Evolutionary conservation across 1,140 invertebrate species (phyloP).

Genomic region (Pemphigus obesinymphae): DNA sequence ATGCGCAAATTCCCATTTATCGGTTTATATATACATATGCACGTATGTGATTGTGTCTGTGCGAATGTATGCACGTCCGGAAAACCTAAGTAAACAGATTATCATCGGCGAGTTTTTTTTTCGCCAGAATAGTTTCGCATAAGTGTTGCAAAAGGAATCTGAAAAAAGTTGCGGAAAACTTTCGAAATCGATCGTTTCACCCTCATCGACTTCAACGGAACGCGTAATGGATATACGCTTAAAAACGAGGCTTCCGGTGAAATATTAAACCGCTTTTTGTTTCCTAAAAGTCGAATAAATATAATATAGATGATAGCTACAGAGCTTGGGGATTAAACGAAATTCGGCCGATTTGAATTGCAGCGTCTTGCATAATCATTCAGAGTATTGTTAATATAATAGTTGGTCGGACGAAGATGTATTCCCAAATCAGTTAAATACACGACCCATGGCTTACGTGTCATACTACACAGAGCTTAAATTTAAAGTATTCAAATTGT

Average conservation of each 20-base stretch:
- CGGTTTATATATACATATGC: neutral
- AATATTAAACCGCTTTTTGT: neutral
- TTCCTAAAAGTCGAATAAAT: neutral
- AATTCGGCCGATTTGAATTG: neutral
- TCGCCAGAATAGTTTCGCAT: neutral
- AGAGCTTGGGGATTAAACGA: too few species aligned
- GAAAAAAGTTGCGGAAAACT: neutral
- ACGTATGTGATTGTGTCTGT: too few species aligned
- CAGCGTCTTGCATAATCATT: too few species aligned
- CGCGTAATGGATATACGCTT: neutral
- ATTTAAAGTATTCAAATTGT: too few species aligned
- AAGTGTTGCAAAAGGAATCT: neutral
- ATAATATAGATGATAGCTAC: too few species aligned
- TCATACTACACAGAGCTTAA: too few species aligned
- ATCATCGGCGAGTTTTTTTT: neutral
- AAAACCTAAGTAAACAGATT: slow-evolving; percentile 3
- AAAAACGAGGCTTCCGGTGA: neutral
- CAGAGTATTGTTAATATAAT: too few species aligned
- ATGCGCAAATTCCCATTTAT: neutral
- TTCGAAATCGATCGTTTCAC: neutral
- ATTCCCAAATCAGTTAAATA: too few species aligned
- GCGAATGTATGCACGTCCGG: neutral
- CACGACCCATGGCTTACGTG: too few species aligned
- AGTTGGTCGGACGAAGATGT: too few species aligned
- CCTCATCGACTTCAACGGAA: neutral